Percentiles rank a stretch among this genome's conserved stretches.
phyloP scores from a whole-genome alignment of 2,113 vertebrate genomes.

The Copsychus sechellarum region DNA sequence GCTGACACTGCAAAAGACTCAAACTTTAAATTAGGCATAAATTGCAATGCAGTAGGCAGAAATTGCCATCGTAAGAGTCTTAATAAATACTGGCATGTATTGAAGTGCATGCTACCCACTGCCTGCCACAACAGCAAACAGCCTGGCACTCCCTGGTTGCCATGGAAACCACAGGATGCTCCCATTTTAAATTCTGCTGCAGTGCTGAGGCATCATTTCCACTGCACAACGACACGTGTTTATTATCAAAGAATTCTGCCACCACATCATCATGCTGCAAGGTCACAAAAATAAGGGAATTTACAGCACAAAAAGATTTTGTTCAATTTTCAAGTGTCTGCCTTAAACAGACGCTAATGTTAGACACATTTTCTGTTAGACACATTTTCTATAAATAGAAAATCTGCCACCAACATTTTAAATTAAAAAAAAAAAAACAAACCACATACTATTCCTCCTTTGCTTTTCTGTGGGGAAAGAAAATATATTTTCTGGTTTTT shows the following conservation, averaged over 20 bases:
- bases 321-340: not conserved
- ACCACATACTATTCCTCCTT: not conserved
- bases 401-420: not conserved
- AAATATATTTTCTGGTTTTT: not conserved
- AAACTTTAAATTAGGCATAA: slow-evolving; percentile 25
- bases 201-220: not conserved
- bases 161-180: not conserved
- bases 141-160: not conserved
- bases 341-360: not conserved
- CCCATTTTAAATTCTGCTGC: slow-evolving; percentile 23
- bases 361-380: not conserved
- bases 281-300: not conserved
- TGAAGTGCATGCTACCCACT: not conserved
- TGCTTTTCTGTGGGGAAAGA: not conserved
- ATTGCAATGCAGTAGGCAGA: slow-evolving; percentile 2
- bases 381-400: not conserved
- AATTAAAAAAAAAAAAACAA: accelerated
- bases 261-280: not conserved
- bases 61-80: not conserved
- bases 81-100: not conserved
- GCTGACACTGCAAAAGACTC: not conserved
- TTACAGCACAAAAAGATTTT: not conserved
- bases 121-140: not conserved
- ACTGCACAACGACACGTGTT: not conserved
- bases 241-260: not conserved